Percentiles rank a stretch among this genome's conserved stretches.
These are phyloP conservation scores for Trimorus sp. DNA, from an alignment of 2,888 invertebrate genomes.

Conservation along the genomic window DNA sequence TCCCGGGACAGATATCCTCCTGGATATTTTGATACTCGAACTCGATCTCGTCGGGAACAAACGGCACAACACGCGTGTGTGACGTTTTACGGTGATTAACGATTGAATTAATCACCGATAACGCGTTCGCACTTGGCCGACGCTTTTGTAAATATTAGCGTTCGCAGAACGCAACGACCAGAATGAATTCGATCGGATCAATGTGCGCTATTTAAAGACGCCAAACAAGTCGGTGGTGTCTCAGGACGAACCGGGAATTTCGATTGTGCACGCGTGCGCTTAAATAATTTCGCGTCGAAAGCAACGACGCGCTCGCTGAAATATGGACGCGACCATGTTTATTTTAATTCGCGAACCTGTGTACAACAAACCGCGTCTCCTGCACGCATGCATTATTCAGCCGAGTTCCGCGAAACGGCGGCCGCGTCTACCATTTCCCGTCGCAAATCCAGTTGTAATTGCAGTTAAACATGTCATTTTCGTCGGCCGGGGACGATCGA, in stretches of 20 bases:
- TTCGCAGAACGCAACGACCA: neutral
- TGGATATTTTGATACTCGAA: too few species aligned
- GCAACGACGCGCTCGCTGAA: slow-evolving; percentile 30
- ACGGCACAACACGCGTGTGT: too few species aligned
- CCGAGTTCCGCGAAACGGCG: slow-evolving; percentile 37
- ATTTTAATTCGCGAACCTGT: slow-evolving; percentile 52
- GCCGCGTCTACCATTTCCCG: slow-evolving; percentile 33
- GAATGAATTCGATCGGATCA: too few species aligned
- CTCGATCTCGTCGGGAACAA: too few species aligned
- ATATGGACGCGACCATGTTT: slow-evolving; percentile 48
- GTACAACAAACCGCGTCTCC: slow-evolving; percentile 51
- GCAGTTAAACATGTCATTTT: slow-evolving; percentile 24
- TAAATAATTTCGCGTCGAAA: slow-evolving; percentile 33
- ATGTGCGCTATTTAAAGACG: too few species aligned
- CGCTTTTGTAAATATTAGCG: too few species aligned
- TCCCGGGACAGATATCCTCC: too few species aligned
- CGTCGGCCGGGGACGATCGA: slow-evolving; percentile 18
- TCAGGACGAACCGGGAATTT: too few species aligned
- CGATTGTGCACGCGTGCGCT: slow-evolving; percentile 24
- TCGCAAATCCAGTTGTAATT: slow-evolving; percentile 28
- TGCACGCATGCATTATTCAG: slow-evolving; percentile 55
- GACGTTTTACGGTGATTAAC: too few species aligned
- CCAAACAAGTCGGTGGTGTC: too few species aligned
- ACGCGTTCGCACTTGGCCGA: too few species aligned
- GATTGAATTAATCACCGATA: too few species aligned